These are phyloP conservation scores for Zootermopsis nevadensis DNA, from an alignment of 2,888 invertebrate species.

Conservation along the genomic window DNA sequence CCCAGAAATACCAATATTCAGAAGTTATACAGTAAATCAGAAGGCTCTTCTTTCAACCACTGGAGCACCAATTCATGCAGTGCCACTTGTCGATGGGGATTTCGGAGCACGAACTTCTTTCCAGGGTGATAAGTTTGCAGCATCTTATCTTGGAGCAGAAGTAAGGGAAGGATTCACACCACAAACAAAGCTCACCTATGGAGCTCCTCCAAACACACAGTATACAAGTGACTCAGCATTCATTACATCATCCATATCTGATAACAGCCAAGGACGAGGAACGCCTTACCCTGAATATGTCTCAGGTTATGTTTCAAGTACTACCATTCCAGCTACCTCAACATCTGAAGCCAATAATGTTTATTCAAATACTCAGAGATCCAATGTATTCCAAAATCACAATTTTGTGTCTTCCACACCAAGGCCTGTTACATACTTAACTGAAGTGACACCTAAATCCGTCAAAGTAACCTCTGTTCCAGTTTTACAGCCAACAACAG, in stretches of 20 bases:
- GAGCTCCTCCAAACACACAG: neutral
- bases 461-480: neutral
- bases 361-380: neutral
- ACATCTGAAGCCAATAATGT: neutral
- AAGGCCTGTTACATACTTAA: neutral
- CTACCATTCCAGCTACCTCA: neutral
- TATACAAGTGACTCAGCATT: neutral
- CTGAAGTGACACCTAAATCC: neutral
- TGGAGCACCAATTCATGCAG: neutral
- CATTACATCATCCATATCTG: neutral
- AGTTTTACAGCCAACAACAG: neutral
- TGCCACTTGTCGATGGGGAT: conserved; percentile 1
- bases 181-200: neutral
- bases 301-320: neutral
- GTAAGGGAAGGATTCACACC: neutral
- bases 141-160: neutral
- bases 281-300: neutral
- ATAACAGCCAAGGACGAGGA: neutral
- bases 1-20: neutral
- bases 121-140: neutral
- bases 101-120: conserved; percentile 1
- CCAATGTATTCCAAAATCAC: no score
- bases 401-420: neutral
- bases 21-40: neutral
- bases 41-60: neutral